Percentiles rank a stretch among this genome's conserved stretches.
These are phyloP conservation scores for Calcarius lapponicus DNA, from an alignment of 2,797 vertebrate species.

Conservation along the genomic window DNA sequence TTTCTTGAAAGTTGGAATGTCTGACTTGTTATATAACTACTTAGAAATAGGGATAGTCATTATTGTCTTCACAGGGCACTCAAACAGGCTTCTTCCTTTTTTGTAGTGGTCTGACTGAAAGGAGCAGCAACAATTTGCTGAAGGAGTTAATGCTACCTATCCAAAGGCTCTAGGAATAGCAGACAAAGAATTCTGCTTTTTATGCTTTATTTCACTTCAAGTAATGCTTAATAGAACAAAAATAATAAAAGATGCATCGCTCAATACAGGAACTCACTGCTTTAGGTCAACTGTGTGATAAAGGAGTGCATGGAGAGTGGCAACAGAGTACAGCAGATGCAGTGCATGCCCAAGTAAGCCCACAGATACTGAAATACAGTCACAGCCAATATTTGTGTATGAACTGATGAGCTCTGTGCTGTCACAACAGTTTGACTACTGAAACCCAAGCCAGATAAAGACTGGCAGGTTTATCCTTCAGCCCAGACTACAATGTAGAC, in stretches of 20 bases:
- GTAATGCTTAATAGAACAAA: neutral
- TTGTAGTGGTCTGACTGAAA: neutral
- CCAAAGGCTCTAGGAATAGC: neutral
- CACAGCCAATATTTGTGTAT: neutral
- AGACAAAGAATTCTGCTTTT: neutral
- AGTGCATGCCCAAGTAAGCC: neutral
- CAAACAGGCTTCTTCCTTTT: neutral
- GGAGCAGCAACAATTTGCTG: neutral
- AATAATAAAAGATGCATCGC: neutral
- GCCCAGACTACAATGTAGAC: neutral
- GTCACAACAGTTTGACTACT: neutral
- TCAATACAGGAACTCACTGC: neutral
- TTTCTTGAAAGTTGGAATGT: neutral
- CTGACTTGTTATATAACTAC: neutral
- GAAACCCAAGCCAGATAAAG: constrained; percentile 12
- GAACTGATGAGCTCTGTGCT: neutral
- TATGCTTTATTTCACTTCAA: neutral
- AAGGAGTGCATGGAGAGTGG: neutral
- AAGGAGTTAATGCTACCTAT: neutral
- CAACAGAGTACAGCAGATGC: neutral
- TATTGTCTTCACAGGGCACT: neutral
- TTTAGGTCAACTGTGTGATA: neutral
- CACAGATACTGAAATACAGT: neutral
- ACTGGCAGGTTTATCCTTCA: neutral
- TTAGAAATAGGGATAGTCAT: neutral